phyloP scores from a whole-genome alignment of 2,888 invertebrate genomes.

The Lasioglossum pauxillum region DNA sequence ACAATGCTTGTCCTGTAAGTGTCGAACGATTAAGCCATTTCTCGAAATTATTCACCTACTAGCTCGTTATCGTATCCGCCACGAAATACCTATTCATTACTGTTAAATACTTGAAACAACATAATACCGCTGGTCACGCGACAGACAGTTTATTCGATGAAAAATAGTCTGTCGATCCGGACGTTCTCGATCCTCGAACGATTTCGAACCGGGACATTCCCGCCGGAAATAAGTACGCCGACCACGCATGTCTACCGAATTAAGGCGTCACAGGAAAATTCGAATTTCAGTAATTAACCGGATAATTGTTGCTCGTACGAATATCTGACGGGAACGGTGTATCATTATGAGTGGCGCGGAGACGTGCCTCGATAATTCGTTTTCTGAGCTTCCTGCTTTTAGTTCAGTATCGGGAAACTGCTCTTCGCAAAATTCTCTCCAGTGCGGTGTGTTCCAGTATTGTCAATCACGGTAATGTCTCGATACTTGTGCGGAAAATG shows the following conservation, averaged over 20 bases:
- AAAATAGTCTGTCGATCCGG: background rate
- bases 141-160: background rate
- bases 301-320: slow-evolving; percentile 40
- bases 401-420: background rate
- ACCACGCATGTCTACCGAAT: slow-evolving; percentile 27
- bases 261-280: slow-evolving; percentile 17
- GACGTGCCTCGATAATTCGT: background rate
- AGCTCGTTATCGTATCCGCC: background rate
- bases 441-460: background rate
- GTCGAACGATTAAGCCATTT: background rate
- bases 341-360: background rate
- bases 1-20: slow-evolving; percentile 76
- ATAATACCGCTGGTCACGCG: background rate
- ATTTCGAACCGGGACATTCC: slow-evolving; percentile 42
- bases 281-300: slow-evolving; percentile 26
- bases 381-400: background rate
- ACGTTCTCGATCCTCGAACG: background rate
- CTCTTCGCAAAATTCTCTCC: background rate
- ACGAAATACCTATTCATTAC: background rate
- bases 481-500: background rate
- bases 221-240: slow-evolving; percentile 43
- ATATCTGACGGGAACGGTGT: background rate
- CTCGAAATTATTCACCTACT: background rate
- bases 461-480: background rate
- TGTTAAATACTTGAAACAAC: background rate